A percentile compares a stretch with the other conserved stretches of the same genome.
phyloP scores from a whole-genome alignment of 2,888 invertebrate genomes.

The Xanthorhoe designata region DNA sequence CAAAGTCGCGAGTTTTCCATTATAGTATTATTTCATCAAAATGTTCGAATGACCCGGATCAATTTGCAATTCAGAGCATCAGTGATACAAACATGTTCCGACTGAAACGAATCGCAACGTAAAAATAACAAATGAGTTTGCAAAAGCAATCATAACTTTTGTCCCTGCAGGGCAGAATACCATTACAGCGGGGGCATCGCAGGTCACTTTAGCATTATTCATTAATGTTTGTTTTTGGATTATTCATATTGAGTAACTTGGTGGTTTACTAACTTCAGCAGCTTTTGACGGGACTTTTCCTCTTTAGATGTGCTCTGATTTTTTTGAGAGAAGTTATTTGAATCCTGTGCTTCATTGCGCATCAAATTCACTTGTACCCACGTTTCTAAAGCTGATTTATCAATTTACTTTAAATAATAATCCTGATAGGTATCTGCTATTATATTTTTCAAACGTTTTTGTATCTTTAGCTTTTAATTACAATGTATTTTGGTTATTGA shows the following conservation, averaged over 20 bases:
- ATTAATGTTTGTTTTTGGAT: slow-evolving; percentile 45
- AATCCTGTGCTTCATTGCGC: background rate
- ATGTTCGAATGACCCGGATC: slow-evolving; percentile 41
- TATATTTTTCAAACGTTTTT: background rate
- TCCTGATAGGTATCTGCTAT: background rate
- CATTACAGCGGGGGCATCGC: slow-evolving; percentile 39
- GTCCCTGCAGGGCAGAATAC: slow-evolving; percentile 43
- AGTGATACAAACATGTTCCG: slow-evolving; percentile 44
- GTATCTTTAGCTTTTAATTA: background rate
- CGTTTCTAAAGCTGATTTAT: no score
- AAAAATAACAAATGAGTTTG: slow-evolving; percentile 50
- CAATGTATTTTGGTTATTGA: background rate
- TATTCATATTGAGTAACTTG: slow-evolving; percentile 40
- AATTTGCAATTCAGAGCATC: slow-evolving; percentile 40
- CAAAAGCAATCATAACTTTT: slow-evolving; percentile 49
- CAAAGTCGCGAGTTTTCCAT: slow-evolving; percentile 2
- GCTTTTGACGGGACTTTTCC: slow-evolving; percentile 18
- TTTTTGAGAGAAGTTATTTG: background rate
- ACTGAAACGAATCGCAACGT: slow-evolving; percentile 47
- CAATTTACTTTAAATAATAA: no score
- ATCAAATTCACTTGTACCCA: no score
- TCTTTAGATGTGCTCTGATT: slow-evolving; percentile 3
- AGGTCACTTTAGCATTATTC: slow-evolving; percentile 44
- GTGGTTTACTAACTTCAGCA: slow-evolving; percentile 22
- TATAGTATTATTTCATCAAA: slow-evolving; percentile 34